phyloP scores from a whole-genome alignment of 2,797 vertebrate species.

The Mormyrus proboscirostris region DNA sequence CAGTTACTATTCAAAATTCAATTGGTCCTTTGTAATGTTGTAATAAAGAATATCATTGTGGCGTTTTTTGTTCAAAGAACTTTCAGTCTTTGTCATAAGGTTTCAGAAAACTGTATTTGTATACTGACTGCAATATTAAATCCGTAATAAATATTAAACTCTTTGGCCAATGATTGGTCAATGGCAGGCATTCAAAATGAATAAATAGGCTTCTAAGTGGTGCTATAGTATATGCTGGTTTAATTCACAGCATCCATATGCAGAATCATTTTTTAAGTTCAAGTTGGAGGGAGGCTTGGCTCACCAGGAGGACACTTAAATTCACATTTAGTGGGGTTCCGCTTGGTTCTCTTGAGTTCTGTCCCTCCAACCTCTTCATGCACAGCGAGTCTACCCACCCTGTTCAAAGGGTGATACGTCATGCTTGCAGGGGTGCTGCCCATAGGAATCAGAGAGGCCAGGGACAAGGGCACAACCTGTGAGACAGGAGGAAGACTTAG shows the following conservation, averaged over 20 bases:
- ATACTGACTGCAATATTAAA: neutral
- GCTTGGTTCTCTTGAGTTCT: neutral
- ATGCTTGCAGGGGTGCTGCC: neutral
- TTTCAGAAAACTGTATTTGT: neutral
- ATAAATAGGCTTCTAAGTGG: neutral
- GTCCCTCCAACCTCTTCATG: neutral
- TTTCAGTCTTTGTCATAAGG: neutral
- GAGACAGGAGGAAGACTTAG: conserved; percentile 31
- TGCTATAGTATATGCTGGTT: neutral
- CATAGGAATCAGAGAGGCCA: conserved; percentile 24
- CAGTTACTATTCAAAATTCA: neutral
- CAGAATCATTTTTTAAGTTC: neutral
- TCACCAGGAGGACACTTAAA: conserved; percentile 37
- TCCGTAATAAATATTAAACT: neutral
- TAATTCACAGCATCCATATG: neutral
- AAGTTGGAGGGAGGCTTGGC: neutral
- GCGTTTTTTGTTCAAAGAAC: neutral
- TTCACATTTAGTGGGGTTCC: neutral
- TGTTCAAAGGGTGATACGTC: neutral
- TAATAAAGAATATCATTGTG: neutral
- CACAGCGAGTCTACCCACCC: neutral
- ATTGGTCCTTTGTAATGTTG: neutral
- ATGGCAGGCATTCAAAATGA: neutral
- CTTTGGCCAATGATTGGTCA: neutral
- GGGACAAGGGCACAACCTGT: conserved; percentile 21